Evolutionary conservation across 2,888 invertebrate species (phyloP).

Genomic region (Drosophila cyrtoloma): DNA sequence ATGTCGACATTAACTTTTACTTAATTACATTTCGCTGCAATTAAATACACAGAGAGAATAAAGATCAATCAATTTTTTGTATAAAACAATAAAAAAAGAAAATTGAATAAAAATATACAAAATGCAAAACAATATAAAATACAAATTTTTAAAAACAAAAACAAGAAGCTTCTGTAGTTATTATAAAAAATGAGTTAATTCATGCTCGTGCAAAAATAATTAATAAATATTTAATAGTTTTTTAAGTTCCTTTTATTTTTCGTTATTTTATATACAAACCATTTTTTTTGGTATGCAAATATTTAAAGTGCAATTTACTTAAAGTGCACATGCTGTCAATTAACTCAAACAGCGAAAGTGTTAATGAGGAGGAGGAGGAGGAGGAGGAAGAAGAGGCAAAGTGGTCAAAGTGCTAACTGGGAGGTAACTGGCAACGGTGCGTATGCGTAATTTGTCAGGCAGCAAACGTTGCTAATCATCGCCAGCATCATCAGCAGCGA

Average conservation of each 20-base stretch:
- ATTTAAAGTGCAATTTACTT: constrained; percentile 22
- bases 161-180: too few species aligned
- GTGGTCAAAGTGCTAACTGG: not conserved
- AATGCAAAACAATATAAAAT: not conserved
- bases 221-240: not conserved
- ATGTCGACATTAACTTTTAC: constrained; percentile 46
- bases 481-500: constrained; percentile 49
- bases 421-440: constrained; percentile 39
- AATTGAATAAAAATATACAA: not conserved
- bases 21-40: constrained; percentile 76
- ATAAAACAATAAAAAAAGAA: too few species aligned
- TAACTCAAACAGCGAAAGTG: constrained; percentile 27
- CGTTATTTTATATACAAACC: not conserved
- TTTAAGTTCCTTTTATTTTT: too few species aligned
- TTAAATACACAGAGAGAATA: constrained; percentile 33
- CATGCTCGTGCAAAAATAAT: not conserved
- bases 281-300: constrained; percentile 31
- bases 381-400: not conserved
- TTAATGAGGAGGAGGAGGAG: not conserved
- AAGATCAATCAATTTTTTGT: not conserved
- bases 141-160: too few species aligned
- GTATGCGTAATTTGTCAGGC: constrained; percentile 62
- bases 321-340: constrained; percentile 66
- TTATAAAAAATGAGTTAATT: not conserved
- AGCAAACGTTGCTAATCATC: constrained; percentile 55